These are phyloP conservation scores for Rhinolophus sinicus DNA, from an alignment of 2,113 vertebrate genomes.

Conservation along the genomic window DNA sequence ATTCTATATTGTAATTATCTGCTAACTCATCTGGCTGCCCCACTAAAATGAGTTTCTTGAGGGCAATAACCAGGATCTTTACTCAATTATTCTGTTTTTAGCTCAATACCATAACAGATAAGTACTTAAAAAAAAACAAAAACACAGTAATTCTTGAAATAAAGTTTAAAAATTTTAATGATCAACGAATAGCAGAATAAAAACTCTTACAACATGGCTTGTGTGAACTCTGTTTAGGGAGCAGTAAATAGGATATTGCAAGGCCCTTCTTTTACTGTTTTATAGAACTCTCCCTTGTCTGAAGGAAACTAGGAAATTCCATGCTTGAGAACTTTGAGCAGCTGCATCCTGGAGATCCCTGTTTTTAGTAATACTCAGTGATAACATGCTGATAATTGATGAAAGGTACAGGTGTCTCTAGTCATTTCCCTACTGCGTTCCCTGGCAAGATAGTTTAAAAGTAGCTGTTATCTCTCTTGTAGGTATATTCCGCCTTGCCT, in stretches of 20 bases:
- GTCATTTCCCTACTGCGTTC: neutral
- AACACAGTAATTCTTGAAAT: neutral
- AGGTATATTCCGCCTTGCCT: neutral
- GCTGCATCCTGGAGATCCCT: neutral
- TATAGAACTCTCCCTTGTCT: neutral
- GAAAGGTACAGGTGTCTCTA: neutral
- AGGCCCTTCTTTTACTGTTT: neutral
- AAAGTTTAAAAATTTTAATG: neutral
- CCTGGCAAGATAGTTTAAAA: conserved; percentile 15
- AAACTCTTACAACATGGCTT: neutral
- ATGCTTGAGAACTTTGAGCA: neutral
- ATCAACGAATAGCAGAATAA: neutral
- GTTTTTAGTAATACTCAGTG: neutral
- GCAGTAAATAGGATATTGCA: neutral
- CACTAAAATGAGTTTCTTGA: conserved; percentile 19
- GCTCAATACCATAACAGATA: neutral
- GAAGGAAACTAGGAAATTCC: conserved; percentile 19
- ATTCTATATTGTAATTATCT: neutral
- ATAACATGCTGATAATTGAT: neutral
- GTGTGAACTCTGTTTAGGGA: neutral
- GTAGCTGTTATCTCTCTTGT: neutral
- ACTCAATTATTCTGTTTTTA: conserved; percentile 29
- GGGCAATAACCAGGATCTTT: neutral
- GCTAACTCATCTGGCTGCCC: neutral
- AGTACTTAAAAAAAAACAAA: neutral